These are phyloP conservation scores for Lagopus leucura DNA, from an alignment of 2,113 vertebrate genomes.

Conservation along the genomic window DNA sequence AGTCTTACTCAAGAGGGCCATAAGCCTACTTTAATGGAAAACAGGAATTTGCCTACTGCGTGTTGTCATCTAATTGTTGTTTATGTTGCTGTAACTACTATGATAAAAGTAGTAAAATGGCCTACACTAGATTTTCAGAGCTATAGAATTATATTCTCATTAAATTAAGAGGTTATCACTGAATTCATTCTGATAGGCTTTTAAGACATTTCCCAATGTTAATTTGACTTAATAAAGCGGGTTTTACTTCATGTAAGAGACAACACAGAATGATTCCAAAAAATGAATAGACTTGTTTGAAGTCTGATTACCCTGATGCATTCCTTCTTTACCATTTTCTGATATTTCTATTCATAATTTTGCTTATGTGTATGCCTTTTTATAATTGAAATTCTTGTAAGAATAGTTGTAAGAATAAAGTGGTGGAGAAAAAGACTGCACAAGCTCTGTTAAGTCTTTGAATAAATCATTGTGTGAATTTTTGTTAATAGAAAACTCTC, in stretches of 20 bases:
- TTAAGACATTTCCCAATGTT: slow-evolving; percentile 36
- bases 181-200: slow-evolving; percentile 54
- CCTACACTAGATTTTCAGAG: slow-evolving; percentile 56
- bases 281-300: slow-evolving; percentile 14
- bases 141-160: slow-evolving; percentile 16
- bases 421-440: fast-evolving
- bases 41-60: slow-evolving; percentile 74
- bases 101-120: slow-evolving; percentile 51
- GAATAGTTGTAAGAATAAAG: not conserved
- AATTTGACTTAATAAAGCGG: slow-evolving; percentile 31
- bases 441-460: not conserved
- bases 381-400: not conserved
- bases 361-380: not conserved
- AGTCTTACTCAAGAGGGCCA: slow-evolving; percentile 62
- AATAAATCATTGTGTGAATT: fast-evolving
- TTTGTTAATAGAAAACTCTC: not conserved
- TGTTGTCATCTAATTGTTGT: slow-evolving; percentile 77
- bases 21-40: slow-evolving; percentile 73
- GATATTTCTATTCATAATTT: slow-evolving; percentile 44
- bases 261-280: not conserved
- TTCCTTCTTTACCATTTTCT: slow-evolving; percentile 40
- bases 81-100: slow-evolving; percentile 72
- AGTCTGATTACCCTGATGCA: not conserved
- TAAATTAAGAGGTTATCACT: slow-evolving; percentile 57
- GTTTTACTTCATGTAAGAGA: not conserved